A percentile compares a stretch with the other conserved stretches of the same genome.
These are phyloP conservation scores for Drosophila sucinea DNA, from an alignment of 1,140 invertebrate species.

Conservation along the genomic window DNA sequence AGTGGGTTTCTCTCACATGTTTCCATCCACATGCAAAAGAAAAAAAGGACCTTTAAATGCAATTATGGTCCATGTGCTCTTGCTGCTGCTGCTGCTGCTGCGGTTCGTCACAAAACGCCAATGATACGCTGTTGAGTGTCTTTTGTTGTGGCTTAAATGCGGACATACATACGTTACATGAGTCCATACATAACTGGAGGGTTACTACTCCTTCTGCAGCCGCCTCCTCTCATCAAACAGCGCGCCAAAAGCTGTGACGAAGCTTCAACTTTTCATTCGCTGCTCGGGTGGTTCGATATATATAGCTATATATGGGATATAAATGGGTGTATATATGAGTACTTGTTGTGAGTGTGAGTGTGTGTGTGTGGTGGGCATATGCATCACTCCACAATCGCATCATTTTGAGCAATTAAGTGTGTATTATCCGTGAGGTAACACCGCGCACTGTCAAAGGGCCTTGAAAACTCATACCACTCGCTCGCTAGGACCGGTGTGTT, in stretches of 20 bases:
- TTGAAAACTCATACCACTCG: conserved; percentile 59
- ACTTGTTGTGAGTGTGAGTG: conserved; percentile 31
- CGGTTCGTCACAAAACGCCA: conserved; percentile 61
- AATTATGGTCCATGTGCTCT: conserved; percentile 58
- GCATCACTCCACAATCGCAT: conserved; percentile 71
- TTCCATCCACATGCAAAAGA: conserved; percentile 55
- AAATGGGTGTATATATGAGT: conserved; percentile 26
- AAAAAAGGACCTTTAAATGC: conserved; percentile 63
- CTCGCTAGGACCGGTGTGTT: conserved; percentile 13
- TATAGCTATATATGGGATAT: conserved; percentile 4
- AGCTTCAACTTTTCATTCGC: conserved; percentile 51
- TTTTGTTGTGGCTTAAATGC: conserved; percentile 72
- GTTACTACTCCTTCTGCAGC: conserved; percentile 30
- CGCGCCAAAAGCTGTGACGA: conserved; percentile 58
- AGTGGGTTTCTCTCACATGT: conserved; percentile 33
- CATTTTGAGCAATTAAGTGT: conserved; percentile 81
- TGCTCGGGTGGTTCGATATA: conserved; percentile 32
- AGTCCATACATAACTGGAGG: conserved; percentile 32
- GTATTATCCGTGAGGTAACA: conserved; percentile 68
- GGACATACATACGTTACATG: conserved; percentile 7
- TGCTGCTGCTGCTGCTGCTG: conserved; percentile 14
- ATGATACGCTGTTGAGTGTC: conserved; percentile 73
- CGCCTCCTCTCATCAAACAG: conserved; percentile 16
- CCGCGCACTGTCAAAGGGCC: conserved; percentile 74
- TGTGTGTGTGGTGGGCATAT: conserved; percentile 52